Percentiles rank a stretch among this genome's conserved stretches.
Evolutionary conservation across 37 sponge, comb jelly and placozoan genomes (phyloP).

Genomic region (Aplysina aerophoba): DNA sequence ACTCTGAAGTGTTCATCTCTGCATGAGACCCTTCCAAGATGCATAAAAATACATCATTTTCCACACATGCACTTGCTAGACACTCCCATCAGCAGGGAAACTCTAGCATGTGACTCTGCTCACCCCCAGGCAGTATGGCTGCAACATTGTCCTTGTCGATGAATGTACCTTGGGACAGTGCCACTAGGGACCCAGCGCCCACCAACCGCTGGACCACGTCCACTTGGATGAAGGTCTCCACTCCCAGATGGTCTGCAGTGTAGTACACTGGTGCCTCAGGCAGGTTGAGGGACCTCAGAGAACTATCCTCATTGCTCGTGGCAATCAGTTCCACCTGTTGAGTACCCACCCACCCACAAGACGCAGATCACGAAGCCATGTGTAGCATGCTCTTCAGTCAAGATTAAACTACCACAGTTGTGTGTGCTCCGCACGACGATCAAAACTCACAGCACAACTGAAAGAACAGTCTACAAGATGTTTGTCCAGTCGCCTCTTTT

Average conservation of each 20-base stretch:
- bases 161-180: slow-evolving; percentile 46
- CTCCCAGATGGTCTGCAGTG: slow-evolving; percentile 37
- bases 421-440: too few species aligned
- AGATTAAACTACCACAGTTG: too few species aligned
- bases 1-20: neutral
- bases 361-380: neutral
- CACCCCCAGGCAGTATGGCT: slow-evolving; percentile 58
- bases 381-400: too few species aligned
- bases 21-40: too few species aligned
- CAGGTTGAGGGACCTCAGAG: slow-evolving; percentile 8
- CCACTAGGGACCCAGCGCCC: neutral
- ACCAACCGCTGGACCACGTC: slow-evolving; percentile 30
- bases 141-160: slow-evolving; percentile 63
- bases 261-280: slow-evolving; percentile 28
- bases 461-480: neutral
- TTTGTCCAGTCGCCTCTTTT: neutral
- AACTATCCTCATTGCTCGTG: neutral
- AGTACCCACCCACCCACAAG: neutral
- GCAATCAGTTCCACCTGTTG: slow-evolving; percentile 55
- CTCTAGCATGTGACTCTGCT: too few species aligned
- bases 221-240: slow-evolving; percentile 46
- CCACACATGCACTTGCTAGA: too few species aligned
- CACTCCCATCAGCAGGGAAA: too few species aligned
- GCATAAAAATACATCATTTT: too few species aligned
- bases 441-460: neutral